Conservation (phyloP, 2,113 vertebrate genomes). For the Tragelaphus buxtoni region DNA sequence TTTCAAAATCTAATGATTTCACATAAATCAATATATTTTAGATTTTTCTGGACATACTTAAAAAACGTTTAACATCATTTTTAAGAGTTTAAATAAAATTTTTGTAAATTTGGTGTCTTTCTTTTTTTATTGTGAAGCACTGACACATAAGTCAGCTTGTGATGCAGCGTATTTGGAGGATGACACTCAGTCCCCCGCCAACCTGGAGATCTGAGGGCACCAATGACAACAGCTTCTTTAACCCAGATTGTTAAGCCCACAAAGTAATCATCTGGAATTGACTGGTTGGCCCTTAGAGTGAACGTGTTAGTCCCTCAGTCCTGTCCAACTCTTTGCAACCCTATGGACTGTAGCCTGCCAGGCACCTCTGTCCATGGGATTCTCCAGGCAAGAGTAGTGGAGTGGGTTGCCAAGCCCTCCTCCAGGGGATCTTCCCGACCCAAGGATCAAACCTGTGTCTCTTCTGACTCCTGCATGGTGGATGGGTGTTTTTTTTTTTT, state of each 20-base stretch:
- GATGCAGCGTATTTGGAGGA: accelerated
- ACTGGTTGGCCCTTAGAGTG: neutral
- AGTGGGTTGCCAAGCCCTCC: neutral
- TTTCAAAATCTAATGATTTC: neutral
- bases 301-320: neutral
- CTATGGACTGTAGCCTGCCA: neutral
- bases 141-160: neutral
- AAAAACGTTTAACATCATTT: neutral
- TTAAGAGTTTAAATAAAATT: neutral
- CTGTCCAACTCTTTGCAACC: neutral
- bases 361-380: neutral
- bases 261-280: neutral
- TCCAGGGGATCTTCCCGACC: neutral
- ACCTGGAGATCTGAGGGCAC: neutral
- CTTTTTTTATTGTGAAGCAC: neutral
- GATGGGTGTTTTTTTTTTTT: neutral
- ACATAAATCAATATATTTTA: neutral
- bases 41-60: neutral
- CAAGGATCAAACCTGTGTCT: accelerated
- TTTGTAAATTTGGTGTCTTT: neutral
- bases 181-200: accelerated
- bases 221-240: too few species aligned
- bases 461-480: neutral
- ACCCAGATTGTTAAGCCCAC: too few species aligned
- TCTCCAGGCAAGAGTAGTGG: neutral